phyloP scores from a whole-genome alignment of 64 coral and sea anemone species.

The Montipora capricornis region DNA sequence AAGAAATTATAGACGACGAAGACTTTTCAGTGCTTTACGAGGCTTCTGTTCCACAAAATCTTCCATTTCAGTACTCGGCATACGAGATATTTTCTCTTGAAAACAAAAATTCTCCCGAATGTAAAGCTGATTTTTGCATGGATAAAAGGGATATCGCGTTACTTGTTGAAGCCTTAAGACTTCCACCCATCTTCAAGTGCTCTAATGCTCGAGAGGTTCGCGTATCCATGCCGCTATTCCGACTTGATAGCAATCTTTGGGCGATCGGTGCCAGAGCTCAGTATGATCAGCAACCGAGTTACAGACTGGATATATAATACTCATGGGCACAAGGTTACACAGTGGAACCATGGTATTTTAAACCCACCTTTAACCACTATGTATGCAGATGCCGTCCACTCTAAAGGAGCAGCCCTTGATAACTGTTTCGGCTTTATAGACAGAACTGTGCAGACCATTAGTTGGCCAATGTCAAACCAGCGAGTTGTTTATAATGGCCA shows the following conservation, averaged over 20 bases:
- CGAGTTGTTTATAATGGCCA: too few relatives aligned
- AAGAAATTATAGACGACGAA: constrained; percentile 7
- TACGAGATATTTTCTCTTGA: not conserved
- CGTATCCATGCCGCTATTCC: constrained; percentile 38
- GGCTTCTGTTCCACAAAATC: not conserved
- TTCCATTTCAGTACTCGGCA: not conserved
- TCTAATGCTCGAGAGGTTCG: constrained; percentile 39
- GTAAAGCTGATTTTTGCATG: constrained; percentile 8
- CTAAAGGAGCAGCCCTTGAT: constrained; percentile 13
- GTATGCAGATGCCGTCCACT: not conserved
- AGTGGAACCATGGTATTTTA: constrained; percentile 7
- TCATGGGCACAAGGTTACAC: not conserved
- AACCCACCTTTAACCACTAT: too few relatives aligned
- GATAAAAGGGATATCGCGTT: constrained; percentile 25
- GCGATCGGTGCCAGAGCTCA: not conserved
- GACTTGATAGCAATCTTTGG: constrained; percentile 33
- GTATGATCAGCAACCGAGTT: too few relatives aligned
- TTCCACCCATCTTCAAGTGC: constrained; percentile 12
- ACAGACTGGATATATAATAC: not conserved
- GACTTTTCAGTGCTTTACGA: not conserved
- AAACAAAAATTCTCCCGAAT: not conserved
- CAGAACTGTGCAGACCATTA: too few relatives aligned
- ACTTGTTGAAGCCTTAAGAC: constrained; percentile 12
- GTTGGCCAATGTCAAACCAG: too few relatives aligned
- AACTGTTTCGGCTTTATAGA: not conserved